Evolutionary conservation across 1,140 invertebrate species (phyloP).

Genomic region (Coenobita brevimanus): DNA sequence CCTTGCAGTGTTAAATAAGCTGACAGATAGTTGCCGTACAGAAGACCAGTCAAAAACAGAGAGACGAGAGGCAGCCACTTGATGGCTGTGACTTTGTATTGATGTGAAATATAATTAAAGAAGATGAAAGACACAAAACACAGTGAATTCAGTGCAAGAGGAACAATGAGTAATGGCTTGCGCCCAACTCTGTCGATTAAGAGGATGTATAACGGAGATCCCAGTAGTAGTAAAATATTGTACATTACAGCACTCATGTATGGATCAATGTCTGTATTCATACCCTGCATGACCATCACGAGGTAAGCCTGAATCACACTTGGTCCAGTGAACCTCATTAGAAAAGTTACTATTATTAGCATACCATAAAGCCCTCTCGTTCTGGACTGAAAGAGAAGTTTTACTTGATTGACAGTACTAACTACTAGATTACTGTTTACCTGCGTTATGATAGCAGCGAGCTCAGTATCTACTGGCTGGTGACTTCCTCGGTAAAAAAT

Average conservation of each 20-base stretch:
- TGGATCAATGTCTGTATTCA: neutral
- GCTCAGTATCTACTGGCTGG: slow-evolving; percentile 10
- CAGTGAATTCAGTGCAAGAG: neutral
- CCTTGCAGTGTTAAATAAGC: neutral
- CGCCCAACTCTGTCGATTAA: slow-evolving; percentile 8
- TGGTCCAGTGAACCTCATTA: neutral
- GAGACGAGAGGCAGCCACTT: neutral
- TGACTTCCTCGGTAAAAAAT: slow-evolving; percentile 1
- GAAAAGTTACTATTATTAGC: neutral
- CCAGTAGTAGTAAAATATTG: neutral
- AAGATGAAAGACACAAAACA: neutral
- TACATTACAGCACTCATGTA: slow-evolving; percentile 5
- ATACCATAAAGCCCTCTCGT: neutral
- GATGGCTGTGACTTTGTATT: neutral
- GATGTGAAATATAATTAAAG: neutral
- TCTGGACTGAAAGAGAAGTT: neutral
- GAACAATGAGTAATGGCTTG: neutral
- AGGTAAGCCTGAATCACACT: neutral
- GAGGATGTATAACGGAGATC: neutral
- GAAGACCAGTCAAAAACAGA: neutral
- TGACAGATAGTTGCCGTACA: neutral
- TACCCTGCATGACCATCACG: neutral
- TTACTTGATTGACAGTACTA: neutral
- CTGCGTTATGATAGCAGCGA: slow-evolving; percentile 10
- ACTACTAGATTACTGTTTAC: neutral